Evolutionary conservation across 2,888 invertebrate genomes (phyloP), one percentile per base, ranked within the genome.

Genomic region (Cephus nigrinus): DNA sequence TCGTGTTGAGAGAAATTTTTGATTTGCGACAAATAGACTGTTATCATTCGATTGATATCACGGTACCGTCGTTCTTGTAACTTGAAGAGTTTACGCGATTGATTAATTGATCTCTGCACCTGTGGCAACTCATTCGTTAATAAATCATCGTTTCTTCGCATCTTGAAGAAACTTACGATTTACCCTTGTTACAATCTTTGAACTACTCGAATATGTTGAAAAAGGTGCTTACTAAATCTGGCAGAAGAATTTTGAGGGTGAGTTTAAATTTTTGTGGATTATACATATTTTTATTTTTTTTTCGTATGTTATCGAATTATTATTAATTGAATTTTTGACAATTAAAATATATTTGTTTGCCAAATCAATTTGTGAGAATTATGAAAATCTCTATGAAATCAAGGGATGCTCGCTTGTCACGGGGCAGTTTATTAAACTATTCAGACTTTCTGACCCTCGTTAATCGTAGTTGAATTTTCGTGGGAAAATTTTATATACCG

Each of bases 181-280:
- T 5, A 5, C 5, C 2, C 23, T 23, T 4, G 23, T 55, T 55
- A 23, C 5, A 9, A 15, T 55, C 40, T 23, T 23, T 2, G 5
- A 23, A 23, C 23, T 23, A 9, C 23, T 5, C 40, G 40, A 84
- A 83, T 76, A 91, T 91, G 91, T 82, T 91, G 85, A 88, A 85
- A 76, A 90, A 90, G 80, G 87, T 88, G 69, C 82, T 91, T 78
- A 87, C 85, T 82, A 90, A 89, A 76, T 90, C 91, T 72, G 91
- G 91, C 73, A 87, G 88, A 74, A 88, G 88, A 76, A 88, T 91
- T 75, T 82, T 91, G 71, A 88, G 87, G 91, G 91, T 91, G 86
- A 85, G 89, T 78, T 71, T 75, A 11, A 15, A 71, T 23, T 55
- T 55, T 55, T 23, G 5, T 23, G 40, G 15, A 55, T 9, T 23